A percentile compares a stretch with the other conserved stretches of the same genome.
phyloP scores from a whole-genome alignment of 2,888 invertebrate genomes.

The Meiosimyza platycephala region DNA sequence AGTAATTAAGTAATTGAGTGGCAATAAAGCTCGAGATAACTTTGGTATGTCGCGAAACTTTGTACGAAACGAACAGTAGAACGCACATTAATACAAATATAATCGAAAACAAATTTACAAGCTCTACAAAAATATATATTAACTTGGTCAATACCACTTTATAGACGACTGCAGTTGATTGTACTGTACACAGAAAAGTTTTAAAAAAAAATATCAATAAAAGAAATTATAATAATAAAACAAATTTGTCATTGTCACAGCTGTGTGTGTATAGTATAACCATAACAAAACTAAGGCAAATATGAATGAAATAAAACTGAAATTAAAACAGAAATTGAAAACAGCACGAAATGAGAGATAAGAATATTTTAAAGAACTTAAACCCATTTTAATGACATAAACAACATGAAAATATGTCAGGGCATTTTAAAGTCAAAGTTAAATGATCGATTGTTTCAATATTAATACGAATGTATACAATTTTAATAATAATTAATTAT shows the following conservation, averaged over 20 bases:
- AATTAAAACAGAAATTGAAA: not conserved
- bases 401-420: conserved; percentile 5
- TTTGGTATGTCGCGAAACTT: not conserved
- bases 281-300: not conserved
- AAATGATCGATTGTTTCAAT: no score
- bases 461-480: no score
- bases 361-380: conserved; percentile 1
- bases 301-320: not conserved
- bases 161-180: no score
- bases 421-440: not conserved
- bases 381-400: conserved; percentile 19
- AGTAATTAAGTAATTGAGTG: no score
- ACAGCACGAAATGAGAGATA: not conserved
- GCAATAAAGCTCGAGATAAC: no score
- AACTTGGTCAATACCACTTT: no score
- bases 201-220: not conserved
- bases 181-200: not conserved
- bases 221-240: not conserved
- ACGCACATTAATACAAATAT: no score
- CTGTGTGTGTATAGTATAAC: not conserved
- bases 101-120: no score
- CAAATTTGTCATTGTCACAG: conserved; percentile 26
- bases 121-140: no score
- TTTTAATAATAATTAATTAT: no score
- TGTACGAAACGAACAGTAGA: not conserved